phyloP scores from a whole-genome alignment of 2,888 invertebrate species.

The Diaprepes abbreviatus region DNA sequence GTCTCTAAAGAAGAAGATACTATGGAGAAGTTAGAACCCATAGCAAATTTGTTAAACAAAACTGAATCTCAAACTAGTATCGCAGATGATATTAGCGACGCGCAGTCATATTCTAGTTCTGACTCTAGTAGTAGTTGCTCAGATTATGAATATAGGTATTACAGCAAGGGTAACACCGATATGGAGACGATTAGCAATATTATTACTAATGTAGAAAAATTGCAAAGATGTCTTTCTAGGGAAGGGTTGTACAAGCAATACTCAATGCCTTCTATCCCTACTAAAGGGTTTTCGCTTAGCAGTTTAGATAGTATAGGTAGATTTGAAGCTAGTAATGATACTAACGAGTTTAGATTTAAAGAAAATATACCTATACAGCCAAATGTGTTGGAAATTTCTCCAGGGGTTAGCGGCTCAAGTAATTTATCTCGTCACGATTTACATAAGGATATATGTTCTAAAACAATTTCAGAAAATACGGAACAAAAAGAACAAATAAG shows the following conservation, averaged over 20 bases:
- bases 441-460: not conserved
- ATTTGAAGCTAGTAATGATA: not conserved
- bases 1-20: conserved; percentile 63
- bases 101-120: conserved; percentile 51
- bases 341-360: conserved; percentile 2
- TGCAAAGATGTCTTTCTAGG: conserved; percentile 52
- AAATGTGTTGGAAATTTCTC: not conserved
- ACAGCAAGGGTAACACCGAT: conserved; percentile 66
- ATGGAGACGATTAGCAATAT: conserved; percentile 73
- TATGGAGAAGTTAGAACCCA: conserved; percentile 53
- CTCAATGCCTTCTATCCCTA: conserved; percentile 56
- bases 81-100: conserved; percentile 49
- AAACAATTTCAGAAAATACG: too few species aligned
- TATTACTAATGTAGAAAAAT: conserved; percentile 69
- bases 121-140: conserved; percentile 56
- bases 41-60: conserved; percentile 53
- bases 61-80: conserved; percentile 55
- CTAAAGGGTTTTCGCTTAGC: conserved; percentile 49
- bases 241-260: conserved; percentile 55
- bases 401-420: not conserved
- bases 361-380: not conserved
- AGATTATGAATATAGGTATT: conserved; percentile 65
- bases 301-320: conserved; percentile 42
- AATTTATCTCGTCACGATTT: not conserved
- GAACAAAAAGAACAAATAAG: too few species aligned